phyloP scores from a whole-genome alignment of 2,797 vertebrate genomes.

The Artibeus jamaicensis region DNA sequence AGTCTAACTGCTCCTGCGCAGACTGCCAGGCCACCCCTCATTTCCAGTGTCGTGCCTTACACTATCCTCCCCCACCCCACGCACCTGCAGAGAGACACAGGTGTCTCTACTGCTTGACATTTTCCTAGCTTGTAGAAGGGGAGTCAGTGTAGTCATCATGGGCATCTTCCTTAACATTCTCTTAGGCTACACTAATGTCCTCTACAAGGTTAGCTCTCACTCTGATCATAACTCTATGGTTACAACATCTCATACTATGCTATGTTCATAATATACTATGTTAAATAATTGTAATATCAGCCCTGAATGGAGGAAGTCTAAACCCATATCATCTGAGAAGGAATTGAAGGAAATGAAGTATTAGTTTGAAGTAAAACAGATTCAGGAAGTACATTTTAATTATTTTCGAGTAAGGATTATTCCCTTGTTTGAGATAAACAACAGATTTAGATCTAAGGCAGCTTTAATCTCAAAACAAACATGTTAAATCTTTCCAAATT shows the following conservation, averaged over 20 bases:
- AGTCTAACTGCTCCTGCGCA: background rate
- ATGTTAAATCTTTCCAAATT: background rate
- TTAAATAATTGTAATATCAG: background rate
- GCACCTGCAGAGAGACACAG: background rate
- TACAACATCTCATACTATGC: background rate
- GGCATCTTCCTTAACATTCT: background rate
- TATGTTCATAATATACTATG: too few species aligned
- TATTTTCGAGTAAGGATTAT: background rate
- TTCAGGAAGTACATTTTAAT: background rate
- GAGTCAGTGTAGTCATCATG: background rate
- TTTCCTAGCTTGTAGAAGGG: background rate
- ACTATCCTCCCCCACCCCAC: accelerated
- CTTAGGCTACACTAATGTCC: background rate
- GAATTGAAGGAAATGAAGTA: background rate
- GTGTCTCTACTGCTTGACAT: background rate
- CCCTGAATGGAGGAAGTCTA: background rate
- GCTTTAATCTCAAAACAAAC: background rate
- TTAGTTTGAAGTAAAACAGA: background rate
- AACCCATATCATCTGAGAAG: background rate
- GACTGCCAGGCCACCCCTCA: background rate
- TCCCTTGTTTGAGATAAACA: background rate
- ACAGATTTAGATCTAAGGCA: background rate
- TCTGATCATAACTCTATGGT: background rate
- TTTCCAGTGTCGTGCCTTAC: background rate
- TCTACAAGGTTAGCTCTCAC: background rate